Base-by-base conservation (phyloP, 1,140 invertebrate species). In the Drosophila willistoni region DNA sequence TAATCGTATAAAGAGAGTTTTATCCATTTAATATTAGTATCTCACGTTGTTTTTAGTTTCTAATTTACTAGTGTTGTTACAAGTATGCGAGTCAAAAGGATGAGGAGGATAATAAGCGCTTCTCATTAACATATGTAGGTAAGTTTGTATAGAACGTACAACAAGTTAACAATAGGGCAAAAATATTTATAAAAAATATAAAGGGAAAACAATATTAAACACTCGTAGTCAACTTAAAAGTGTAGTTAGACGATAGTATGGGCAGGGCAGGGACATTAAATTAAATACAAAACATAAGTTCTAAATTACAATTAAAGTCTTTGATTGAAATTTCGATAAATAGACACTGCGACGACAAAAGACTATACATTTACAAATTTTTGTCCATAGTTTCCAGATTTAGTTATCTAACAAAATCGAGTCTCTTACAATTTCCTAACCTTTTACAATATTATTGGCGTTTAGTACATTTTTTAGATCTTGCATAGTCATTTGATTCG, bases 301-400 rank as follows among this genome's bases (percentile, higher is more conserved):
- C 51, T 77, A 62, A 66, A 72, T 82, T 86, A 86, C 76, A 73
- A 82, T 87, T 82, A 73, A 86, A 79, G 83, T 86, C 84, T 87
- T 87, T 70, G 60, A 71, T 79, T 67, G 39, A 19, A 83, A 86
- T 87, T 81, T 81, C 25, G 74, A 73, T 73, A 57, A 33, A 70
- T 59, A 64, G 73, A 71, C 68, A 36, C 68, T 39, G 64, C 36
- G 66, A 41, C 17, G 77, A 64, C 22, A 65, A 62, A 62, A 10
- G 14, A 29, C 19, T 41, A 44, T 29, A 62, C 3, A 36, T 14
- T 44, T 51, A 47, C 7, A 47, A 7, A 51, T 22, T 54, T 64
- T 62, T 79, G 68, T 81, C 70, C 66, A 3, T 10, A 22, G 68
- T 47, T 76, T 73, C 17, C 42, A 51, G 56, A 25, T 60, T 29